Conservation (phyloP, 2,113 vertebrate genomes). For the Limanda limanda region DNA sequence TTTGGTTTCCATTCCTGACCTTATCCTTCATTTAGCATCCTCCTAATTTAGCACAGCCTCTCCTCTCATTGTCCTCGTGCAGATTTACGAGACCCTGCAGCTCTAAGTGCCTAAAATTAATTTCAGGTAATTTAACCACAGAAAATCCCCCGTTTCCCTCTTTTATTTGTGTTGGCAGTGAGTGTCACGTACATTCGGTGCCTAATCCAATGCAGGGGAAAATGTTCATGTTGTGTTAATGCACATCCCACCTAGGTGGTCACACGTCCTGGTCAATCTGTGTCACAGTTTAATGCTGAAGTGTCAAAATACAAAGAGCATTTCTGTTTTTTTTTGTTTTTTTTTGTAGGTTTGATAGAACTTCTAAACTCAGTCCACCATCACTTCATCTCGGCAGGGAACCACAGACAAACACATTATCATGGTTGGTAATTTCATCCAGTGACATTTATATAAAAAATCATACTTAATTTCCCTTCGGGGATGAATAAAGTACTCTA, state of each 20-base stretch:
- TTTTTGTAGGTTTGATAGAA: too few species aligned
- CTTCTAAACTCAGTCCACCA: too few species aligned
- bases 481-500: too few species aligned
- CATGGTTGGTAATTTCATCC: background rate
- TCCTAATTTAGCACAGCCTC: slow-evolving; percentile 60
- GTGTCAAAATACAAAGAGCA: too few species aligned
- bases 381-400: background rate
- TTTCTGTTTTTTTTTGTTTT: too few species aligned
- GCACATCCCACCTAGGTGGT: too few species aligned
- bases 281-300: too few species aligned
- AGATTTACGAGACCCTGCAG: slow-evolving; percentile 54
- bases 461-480: too few species aligned
- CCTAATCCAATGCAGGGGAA: too few species aligned
- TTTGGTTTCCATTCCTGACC: slow-evolving; percentile 68
- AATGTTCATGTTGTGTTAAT: too few species aligned
- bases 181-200: slow-evolving; percentile 25
- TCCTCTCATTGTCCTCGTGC: slow-evolving; percentile 35
- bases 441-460: slow-evolving; percentile 5
- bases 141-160: slow-evolving; percentile 34
- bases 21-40: slow-evolving; percentile 66
- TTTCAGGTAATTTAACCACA: slow-evolving; percentile 66
- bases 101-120: slow-evolving; percentile 61
- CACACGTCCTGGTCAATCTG: too few species aligned
- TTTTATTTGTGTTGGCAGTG: slow-evolving; percentile 47
- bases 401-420: slow-evolving; percentile 1